Evolutionary conservation across 2,113 vertebrate genomes (phyloP).

Genomic region (Varanus salvator): DNA sequence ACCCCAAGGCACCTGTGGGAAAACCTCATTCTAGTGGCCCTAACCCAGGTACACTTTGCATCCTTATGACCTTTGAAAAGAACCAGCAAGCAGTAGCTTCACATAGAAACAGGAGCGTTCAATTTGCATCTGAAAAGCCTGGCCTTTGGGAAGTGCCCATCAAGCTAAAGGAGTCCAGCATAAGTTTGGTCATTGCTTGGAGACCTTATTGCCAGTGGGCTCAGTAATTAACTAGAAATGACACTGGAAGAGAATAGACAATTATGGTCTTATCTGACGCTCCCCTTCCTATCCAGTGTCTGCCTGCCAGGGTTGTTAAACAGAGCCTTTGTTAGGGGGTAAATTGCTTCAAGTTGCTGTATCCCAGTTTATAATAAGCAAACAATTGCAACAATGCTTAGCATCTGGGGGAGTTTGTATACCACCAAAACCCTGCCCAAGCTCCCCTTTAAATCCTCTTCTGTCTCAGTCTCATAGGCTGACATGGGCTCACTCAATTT

Average conservation of each 20-base stretch:
- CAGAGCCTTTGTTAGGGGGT: conserved; percentile 24
- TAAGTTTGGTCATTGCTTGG: conserved; percentile 4
- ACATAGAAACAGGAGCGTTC: background rate
- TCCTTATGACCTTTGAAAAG: conserved; percentile 27
- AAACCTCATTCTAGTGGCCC: background rate
- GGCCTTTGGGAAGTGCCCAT: conserved; percentile 27
- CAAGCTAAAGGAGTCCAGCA: background rate
- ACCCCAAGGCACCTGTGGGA: background rate
- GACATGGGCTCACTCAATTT: background rate
- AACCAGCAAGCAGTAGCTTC: conserved; percentile 4
- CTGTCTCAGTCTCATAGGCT: background rate
- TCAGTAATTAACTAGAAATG: conserved; percentile 42
- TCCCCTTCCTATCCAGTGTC: conserved; percentile 9
- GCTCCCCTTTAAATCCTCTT: conserved; percentile 1
- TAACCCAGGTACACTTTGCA: background rate
- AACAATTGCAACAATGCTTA: conserved; percentile 31
- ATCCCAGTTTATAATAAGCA: conserved; percentile 29
- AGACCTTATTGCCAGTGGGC: conserved; percentile 29
- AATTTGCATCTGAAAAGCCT: conserved; percentile 34
- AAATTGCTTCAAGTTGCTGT: conserved; percentile 24
- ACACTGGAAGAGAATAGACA: conserved; percentile 24
- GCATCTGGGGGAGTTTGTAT: conserved; percentile 5
- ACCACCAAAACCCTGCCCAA: background rate
- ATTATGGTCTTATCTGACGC: conserved; percentile 30
- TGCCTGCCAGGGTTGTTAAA: conserved; percentile 37